Base-by-base conservation (phyloP, 2,888 invertebrate genomes). In the Cylindroiulus punctatus region DNA sequence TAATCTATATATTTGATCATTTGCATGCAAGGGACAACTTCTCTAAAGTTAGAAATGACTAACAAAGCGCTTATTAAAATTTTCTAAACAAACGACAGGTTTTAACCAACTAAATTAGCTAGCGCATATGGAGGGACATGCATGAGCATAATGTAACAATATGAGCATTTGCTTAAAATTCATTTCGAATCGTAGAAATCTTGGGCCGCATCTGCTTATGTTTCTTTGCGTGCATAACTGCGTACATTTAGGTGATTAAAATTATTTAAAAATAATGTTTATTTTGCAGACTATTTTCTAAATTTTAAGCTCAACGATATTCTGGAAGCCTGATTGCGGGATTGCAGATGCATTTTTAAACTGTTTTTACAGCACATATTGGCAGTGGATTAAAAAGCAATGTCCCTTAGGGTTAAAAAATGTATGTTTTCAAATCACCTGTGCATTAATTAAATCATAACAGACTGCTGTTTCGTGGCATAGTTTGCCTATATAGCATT, bases 401-500 rank as follows among this genome's bases (percentile, higher is more conserved):
- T 65, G 65, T 26, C 26, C 26, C 65, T 26, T 10, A 26, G 65
- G 52, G 65, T 7, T 22, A 57, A 65, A 10, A 65, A 65, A 65
- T 65, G 12, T 65, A 65, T 65, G 5, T 65, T 65, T 65, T 65
- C 26, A 65, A 26, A 26, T 65, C 65, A 65, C 65, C 26, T 65
- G 65, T 26, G 26, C 65, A 65, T 65, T 26, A 26, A 65, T 65
- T 65, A 65, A 65, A 65, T 65, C 65, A 7, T 14, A 26, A 65
- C 65, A 65, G 65, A 26, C 65, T 26, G 65, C 26, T 65, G 65
- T 65, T 65, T 65, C 65, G 26, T 65, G 65, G 65, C 65, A 65
- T 26, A 65, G 26, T 12, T 10, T 65, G 12, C 65, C 7, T n/a
- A n/a, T n/a, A n/a, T 65, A 7, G 65, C 26, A 26, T 26, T 4